Percentiles rank a stretch among this genome's conserved stretches.
These are phyloP conservation scores for Cryptoprocta ferox DNA, from an alignment of 2,797 vertebrate species.

Conservation along the genomic window DNA sequence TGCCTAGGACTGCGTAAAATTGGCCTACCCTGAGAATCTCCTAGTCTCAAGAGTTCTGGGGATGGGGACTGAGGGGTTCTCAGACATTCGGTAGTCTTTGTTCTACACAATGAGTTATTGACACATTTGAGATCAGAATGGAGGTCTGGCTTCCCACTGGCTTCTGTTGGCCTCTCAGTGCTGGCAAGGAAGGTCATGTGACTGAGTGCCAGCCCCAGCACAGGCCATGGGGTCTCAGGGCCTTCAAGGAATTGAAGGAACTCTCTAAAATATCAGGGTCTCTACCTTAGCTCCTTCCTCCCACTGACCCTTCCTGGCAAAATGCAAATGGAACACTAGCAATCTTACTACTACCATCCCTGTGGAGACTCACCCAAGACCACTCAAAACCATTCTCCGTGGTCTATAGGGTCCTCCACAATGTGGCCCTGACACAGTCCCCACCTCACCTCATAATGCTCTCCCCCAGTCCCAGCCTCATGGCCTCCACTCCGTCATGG, in stretches of 20 bases:
- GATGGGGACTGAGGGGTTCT: accelerated
- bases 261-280: accelerated
- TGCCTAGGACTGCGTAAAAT: accelerated
- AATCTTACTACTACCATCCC: background rate
- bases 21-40: background rate
- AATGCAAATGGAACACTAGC: background rate
- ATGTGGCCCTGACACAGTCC: no score
- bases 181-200: background rate
- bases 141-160: background rate
- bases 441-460: background rate
- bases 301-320: background rate
- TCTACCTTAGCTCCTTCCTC: background rate
- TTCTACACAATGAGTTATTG: background rate
- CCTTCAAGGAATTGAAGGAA: background rate
- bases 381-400: background rate
- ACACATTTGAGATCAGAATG: background rate
- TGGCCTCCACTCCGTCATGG: accelerated
- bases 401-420: accelerated
- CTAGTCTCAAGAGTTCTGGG: background rate
- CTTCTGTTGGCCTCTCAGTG: background rate
- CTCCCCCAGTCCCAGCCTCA: background rate
- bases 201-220: accelerated
- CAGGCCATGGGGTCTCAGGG: background rate
- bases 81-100: background rate
- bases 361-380: background rate